phyloP scores from a whole-genome alignment of 2,888 invertebrate genomes.

The Drosophila helvetica region DNA sequence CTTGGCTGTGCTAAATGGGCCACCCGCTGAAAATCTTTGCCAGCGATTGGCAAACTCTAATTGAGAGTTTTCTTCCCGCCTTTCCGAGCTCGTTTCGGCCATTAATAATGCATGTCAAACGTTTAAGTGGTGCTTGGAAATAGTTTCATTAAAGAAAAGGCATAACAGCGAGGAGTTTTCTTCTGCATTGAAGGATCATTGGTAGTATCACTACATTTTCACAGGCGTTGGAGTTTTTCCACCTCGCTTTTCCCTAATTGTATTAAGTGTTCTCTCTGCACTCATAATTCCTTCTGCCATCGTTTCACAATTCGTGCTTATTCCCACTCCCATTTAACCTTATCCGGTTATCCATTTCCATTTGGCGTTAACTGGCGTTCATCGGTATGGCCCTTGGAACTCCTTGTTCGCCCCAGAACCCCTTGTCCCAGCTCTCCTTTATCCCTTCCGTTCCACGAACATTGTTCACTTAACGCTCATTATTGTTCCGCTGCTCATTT shows the following conservation, averaged over 20 bases:
- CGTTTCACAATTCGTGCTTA: neutral
- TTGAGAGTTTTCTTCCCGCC: conserved; percentile 24
- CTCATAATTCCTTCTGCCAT: neutral
- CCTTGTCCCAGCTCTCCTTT: neutral
- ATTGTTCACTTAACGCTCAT: conserved; percentile 49
- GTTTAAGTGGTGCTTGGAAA: neutral
- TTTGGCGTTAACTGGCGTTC: conserved; percentile 14
- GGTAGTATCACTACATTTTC: neutral
- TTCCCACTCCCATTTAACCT: neutral
- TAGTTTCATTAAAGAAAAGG: neutral
- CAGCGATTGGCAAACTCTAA: conserved; percentile 41
- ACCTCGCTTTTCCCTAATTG: neutral
- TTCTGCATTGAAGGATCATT: neutral
- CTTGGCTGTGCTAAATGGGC: conserved; percentile 3
- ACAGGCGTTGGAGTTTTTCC: neutral
- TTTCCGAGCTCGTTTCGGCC: conserved; percentile 11
- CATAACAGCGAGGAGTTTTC: too few species aligned
- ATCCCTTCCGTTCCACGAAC: neutral
- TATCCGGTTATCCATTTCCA: conserved; percentile 19
- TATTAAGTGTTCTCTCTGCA: neutral
- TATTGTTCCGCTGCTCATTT: conserved; percentile 48
- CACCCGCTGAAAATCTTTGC: conserved; percentile 30
- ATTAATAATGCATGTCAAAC: conserved; percentile 32
- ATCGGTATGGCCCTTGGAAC: conserved; percentile 14
- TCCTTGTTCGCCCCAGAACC: conserved; percentile 23